Evolutionary conservation across 2,888 invertebrate species (phyloP), one percentile per base, ranked within the genome.

Genomic region (Ophraella communa): DNA sequence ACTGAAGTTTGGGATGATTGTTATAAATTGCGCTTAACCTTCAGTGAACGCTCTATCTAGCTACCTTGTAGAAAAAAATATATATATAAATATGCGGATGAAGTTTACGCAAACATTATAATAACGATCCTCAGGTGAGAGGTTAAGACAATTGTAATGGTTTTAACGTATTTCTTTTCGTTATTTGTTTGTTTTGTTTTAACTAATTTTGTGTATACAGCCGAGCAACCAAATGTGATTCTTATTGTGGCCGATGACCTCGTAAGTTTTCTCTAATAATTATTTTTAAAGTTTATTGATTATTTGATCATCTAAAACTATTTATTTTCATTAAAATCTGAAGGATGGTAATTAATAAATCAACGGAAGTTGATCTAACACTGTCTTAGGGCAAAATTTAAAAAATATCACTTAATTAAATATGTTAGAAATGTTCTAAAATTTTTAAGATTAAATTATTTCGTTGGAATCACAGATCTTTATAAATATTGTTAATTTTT

Each of bases 221-320:
- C 71, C 5, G 76, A 74, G 42, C 73, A 73, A 49, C 78, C 78
- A 10, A 73, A 78, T 67, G 73, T 78, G 45, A 70, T 78, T 17
- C 71, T 78, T 58, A 73, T 78, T 51, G 52, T 77, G 33, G 78
- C 76, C 21, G 78, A 78, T 68, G 78, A 78, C 69, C 62, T 78
- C 58, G 78, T 78, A 73, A 73, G 78, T 67, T 18, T 55, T 1
- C 14, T 39, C 14, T 39, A 10, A 30, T 30, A 30, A 11, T 0
- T 10, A 3, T 27, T 8, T 27, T 10, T 27, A 27, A 27, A n/a
- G n/a, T n/a, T n/a, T n/a, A n/a, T n/a, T n/a, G n/a, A n/a, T n/a
- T n/a, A n/a, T n/a, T n/a, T n/a, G n/a, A n/a, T n/a, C n/a, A n/a
- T n/a, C n/a, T n/a, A n/a, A n/a, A n/a, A n/a, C n/a, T n/a, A n/a